A percentile compares a stretch with the other conserved stretches of the same genome.
Evolutionary conservation across 2,888 invertebrate genomes (phyloP).

Genomic region (Heliconius sara): DNA sequence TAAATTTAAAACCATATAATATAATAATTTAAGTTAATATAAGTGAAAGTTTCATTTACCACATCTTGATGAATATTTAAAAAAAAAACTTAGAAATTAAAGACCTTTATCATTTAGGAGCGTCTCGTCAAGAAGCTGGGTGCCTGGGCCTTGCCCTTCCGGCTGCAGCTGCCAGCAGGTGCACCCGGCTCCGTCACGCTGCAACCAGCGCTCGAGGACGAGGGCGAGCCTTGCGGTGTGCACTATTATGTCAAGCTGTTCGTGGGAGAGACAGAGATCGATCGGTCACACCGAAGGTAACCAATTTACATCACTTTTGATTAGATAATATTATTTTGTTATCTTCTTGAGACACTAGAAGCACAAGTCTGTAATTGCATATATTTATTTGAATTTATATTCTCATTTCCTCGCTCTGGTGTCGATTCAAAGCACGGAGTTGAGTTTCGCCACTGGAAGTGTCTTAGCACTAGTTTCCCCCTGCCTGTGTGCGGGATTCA

Average conservation of each 20-base stretch:
- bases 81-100: not conserved
- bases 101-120: constrained; percentile 83
- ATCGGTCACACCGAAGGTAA: constrained; percentile 90
- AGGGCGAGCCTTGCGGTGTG: constrained; percentile 95
- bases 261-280: constrained; percentile 90
- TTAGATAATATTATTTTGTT: too few relatives aligned
- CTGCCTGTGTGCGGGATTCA: too few relatives aligned
- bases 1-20: too few relatives aligned
- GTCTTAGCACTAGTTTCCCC: too few relatives aligned
- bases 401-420: too few relatives aligned
- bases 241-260: constrained; percentile 96
- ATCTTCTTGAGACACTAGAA: too few relatives aligned
- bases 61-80: too few relatives aligned
- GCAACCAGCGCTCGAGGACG: constrained; percentile 93
- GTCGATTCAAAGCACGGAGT: too few relatives aligned
- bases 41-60: not conserved
- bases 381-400: too few relatives aligned
- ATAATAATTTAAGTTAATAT: not conserved
- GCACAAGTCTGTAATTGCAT: too few relatives aligned
- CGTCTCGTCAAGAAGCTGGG: constrained; percentile 94
- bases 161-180: constrained; percentile 90
- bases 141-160: constrained; percentile 92
- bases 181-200: constrained; percentile 96
- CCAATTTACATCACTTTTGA: not conserved
- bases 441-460: too few relatives aligned